Evolutionary conservation across 2,113 vertebrate species (phyloP).

Genomic region (Odocoileus hemionus): DNA sequence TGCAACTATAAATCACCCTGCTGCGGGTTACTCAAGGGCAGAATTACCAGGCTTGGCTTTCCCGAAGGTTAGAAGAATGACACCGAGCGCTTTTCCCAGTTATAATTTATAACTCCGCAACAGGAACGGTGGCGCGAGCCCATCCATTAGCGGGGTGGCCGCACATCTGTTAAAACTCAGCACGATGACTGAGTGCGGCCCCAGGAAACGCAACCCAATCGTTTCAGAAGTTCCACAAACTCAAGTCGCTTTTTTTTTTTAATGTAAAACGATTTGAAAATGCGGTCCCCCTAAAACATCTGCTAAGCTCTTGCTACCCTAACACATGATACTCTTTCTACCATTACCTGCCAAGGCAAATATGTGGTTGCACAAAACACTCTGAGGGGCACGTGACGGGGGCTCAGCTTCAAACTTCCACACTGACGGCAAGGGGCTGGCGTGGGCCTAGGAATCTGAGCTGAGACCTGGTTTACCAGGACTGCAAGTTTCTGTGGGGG

Average conservation of each 20-base stretch:
- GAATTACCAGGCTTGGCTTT: conserved; percentile 61
- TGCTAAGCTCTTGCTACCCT: conserved; percentile 81
- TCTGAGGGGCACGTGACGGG: conserved; percentile 73
- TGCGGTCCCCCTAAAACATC: conserved; percentile 84
- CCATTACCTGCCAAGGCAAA: conserved; percentile 84
- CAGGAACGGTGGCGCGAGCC: conserved; percentile 67
- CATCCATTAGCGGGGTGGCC: conserved; percentile 61
- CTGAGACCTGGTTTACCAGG: conserved; percentile 19
- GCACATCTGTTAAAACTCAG: conserved; percentile 82
- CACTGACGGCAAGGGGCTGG: background rate
- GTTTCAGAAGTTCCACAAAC: conserved; percentile 78
- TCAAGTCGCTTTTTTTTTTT: conserved; percentile 71
- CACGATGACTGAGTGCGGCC: conserved; percentile 77
- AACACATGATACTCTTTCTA: conserved; percentile 80
- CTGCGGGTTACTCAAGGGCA: conserved; percentile 67
- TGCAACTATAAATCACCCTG: conserved; percentile 58
- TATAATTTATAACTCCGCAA: conserved; percentile 78
- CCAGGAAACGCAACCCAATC: conserved; percentile 86
- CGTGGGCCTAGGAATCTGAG: conserved; percentile 34
- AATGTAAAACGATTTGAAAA: conserved; percentile 84
- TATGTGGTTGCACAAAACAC: conserved; percentile 79
- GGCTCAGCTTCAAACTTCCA: conserved; percentile 69
- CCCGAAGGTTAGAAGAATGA: conserved; percentile 71
- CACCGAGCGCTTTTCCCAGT: conserved; percentile 70
- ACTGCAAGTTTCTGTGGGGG: background rate